Evolutionary conservation across 2,888 invertebrate genomes (phyloP), one percentile per base, ranked within the genome.

Genomic region (Tenodera sinensis): DNA sequence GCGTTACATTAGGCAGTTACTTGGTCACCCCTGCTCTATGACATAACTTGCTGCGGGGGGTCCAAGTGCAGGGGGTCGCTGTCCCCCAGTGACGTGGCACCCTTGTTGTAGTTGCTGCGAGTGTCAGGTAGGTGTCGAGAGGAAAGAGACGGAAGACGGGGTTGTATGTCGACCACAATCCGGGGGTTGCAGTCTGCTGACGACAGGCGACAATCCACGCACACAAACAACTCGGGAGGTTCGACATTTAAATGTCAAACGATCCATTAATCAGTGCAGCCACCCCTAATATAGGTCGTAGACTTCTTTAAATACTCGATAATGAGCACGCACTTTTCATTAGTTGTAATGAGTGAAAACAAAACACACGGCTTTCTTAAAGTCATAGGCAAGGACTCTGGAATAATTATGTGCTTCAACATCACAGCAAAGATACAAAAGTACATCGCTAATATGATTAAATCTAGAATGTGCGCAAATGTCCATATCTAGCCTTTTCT

Each of bases 171-270:
- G 85, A 85, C 85, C 85, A 47, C 85, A 85, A 28, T 15, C 85
- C 85, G 20, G 85, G 85, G 85, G 85, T 71, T 85, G 47, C 47
- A 85, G 85, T 54, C 47, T 85, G 85, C 28, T 28, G 47, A 54
- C 47, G 85, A 85, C 85, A 85, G 47, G 47, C 85, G 28, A 85
- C 85, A 85, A 47, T 84, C 30, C 30, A 42, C 47, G 27, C 85
- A 85, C 47, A 47, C 20, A 71, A 71, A 71, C 54, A 71, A 25
- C 54, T 71, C 20, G 54, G 54, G 28, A 15, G 3, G n/a, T 85
- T 85, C 54, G 85, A 85, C 85, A 85, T 85, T 85, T 85, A 85
- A 85, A 85, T 85, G 85, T 85, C 85, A 54, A 47, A 85, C 47
- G 47, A 47, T 85, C 85, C 85, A 85, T 85, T 85, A 85, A 85